phyloP scores from a whole-genome alignment of 2,113 vertebrate species.

The Amazona guildingii region DNA sequence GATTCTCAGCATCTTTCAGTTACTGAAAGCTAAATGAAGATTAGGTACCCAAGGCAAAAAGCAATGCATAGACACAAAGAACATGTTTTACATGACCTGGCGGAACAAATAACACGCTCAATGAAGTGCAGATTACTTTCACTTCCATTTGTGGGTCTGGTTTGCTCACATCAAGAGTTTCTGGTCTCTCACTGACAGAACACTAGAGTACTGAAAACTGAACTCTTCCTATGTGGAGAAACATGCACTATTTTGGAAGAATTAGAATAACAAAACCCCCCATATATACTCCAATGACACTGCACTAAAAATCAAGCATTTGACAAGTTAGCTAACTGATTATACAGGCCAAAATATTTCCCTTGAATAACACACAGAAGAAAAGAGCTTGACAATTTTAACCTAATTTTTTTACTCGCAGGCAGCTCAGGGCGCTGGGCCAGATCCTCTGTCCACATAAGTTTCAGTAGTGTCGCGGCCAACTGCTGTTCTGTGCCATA shows the following conservation, averaged over 20 bases:
- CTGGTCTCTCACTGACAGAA: not conserved
- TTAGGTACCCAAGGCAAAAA: not conserved
- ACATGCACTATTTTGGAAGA: not conserved
- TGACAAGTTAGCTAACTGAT: not conserved
- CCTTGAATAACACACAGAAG: not conserved
- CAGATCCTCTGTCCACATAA: not conserved
- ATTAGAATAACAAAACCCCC: not conserved
- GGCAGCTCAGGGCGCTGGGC: not conserved
- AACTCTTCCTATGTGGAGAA: not conserved
- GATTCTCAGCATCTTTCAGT: not conserved
- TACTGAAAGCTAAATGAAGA: not conserved
- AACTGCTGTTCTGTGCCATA: not conserved
- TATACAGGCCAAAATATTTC: not conserved
- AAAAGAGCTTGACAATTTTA: not conserved
- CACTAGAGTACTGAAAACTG: not conserved
- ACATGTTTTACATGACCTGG: not conserved
- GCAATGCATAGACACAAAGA: not conserved
- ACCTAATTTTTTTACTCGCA: not conserved
- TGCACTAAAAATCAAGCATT: not conserved
- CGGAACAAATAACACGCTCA: rapidly evolving
- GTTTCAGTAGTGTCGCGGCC: not conserved
- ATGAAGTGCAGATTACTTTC: not conserved
- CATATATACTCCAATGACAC: not conserved
- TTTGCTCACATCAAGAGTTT: not conserved
- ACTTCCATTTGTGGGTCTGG: not conserved